Evolutionary conservation across 92 coral and sea anemone species (phyloP).

Genomic region (Blastomussa wellsi): DNA sequence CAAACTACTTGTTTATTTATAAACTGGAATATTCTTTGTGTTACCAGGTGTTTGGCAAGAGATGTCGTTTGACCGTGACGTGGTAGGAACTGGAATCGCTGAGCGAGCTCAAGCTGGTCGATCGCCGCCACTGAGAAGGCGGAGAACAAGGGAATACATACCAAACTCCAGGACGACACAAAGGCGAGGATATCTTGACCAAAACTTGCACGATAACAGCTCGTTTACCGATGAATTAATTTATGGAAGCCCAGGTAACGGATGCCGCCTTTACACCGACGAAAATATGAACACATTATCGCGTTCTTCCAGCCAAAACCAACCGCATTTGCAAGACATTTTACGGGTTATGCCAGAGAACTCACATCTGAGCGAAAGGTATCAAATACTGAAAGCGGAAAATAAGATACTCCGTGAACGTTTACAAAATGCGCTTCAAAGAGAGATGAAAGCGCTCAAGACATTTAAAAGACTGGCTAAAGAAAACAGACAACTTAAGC

Average conservation of each 20-base stretch:
- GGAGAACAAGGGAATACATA: slow-evolving; percentile 79
- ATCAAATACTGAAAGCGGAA: slow-evolving; percentile 89
- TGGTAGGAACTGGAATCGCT: slow-evolving; percentile 50
- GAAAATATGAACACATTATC: slow-evolving; percentile 66
- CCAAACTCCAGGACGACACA: slow-evolving; percentile 64
- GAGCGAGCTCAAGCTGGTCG: slow-evolving; percentile 75
- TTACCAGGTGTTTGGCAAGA: slow-evolving; percentile 27
- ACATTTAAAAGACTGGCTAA: slow-evolving; percentile 93
- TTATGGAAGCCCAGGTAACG: slow-evolving; percentile 18
- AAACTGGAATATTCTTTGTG: background rate
- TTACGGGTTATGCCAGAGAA: slow-evolving; percentile 44
- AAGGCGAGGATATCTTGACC: slow-evolving; percentile 28
- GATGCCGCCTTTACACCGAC: slow-evolving; percentile 47
- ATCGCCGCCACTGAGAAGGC: slow-evolving; percentile 73
- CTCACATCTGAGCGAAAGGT: slow-evolving; percentile 75
- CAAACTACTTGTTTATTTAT: background rate
- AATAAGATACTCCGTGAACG: slow-evolving; percentile 96
- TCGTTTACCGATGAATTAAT: slow-evolving; percentile 23
- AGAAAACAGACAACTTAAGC: slow-evolving; percentile 91
- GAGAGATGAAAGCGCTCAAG: slow-evolving; percentile 97
- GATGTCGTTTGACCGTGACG: slow-evolving; percentile 57
- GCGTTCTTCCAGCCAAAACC: slow-evolving; percentile 13
- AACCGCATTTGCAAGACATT: slow-evolving; percentile 40
- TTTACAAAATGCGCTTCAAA: slow-evolving; percentile 91
- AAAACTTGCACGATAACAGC: slow-evolving; percentile 18